Percentiles rank a stretch among this genome's conserved stretches.
Evolutionary conservation across 2,888 invertebrate genomes (phyloP).

Genomic region (Coleophora flavipennella): DNA sequence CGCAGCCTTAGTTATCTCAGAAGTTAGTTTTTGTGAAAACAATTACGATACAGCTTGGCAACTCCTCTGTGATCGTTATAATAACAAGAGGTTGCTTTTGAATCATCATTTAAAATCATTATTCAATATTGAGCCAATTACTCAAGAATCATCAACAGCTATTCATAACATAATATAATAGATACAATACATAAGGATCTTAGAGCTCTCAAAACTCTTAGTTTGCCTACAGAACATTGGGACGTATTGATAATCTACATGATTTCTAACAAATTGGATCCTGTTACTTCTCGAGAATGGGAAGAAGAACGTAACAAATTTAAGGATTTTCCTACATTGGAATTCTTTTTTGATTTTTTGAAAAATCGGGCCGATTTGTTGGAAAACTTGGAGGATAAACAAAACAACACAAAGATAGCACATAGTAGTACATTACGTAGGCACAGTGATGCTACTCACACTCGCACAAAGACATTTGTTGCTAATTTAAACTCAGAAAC

Average conservation of each 20-base stretch:
- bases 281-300: slow-evolving; percentile 8
- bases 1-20: slow-evolving; percentile 8
- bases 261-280: slow-evolving; percentile 9
- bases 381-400: slow-evolving; percentile 5
- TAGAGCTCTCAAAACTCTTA: slow-evolving; percentile 10
- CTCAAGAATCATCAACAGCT: slow-evolving; percentile 4
- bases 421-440: background rate
- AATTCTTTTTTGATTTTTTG: slow-evolving; percentile 9
- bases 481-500: background rate
- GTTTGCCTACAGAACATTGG: slow-evolving; percentile 10
- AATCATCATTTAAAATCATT: slow-evolving; percentile 10
- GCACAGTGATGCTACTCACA: background rate
- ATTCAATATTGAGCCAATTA: slow-evolving; percentile 6
- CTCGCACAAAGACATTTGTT: background rate
- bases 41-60: slow-evolving; percentile 13
- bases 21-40: slow-evolving; percentile 8
- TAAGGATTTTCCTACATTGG: slow-evolving; percentile 8
- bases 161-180: slow-evolving; percentile 5
- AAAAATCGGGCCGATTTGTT: slow-evolving; percentile 11
- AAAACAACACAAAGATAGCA: background rate
- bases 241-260: slow-evolving; percentile 9
- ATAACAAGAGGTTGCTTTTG: slow-evolving; percentile 11
- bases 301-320: slow-evolving; percentile 6
- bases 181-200: slow-evolving; percentile 10
- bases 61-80: slow-evolving; percentile 10